Evolutionary conservation across 2,888 invertebrate species (phyloP), one percentile per base, ranked within the genome.

Genomic region (Eupithecia abbreviata): DNA sequence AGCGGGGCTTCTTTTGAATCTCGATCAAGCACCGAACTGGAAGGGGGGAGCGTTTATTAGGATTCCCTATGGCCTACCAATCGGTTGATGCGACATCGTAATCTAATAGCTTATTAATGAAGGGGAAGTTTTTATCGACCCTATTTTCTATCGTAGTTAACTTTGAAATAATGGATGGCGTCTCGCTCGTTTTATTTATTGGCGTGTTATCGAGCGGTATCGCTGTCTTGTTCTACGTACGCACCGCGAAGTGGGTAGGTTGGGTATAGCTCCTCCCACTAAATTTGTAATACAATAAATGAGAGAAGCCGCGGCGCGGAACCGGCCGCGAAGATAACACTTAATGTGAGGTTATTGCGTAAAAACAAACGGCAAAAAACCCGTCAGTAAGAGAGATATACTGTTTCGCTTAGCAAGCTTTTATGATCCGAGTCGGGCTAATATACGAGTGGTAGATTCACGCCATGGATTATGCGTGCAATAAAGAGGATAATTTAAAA

Each of bases 21-120:
- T 93, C 93, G 92, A 92, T 92, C 93, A 90, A 87, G 90, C 93
- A 94, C 91, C 93, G 89, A 90, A 88, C 90, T 94, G 93, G 94
- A 94, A 94, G 94, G 94, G 93, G 94, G 94, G 90, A 89, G 90
- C 93, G 88, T 89, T 94, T 94, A 94, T 93, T 93, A 90, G 94
- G 94, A 94, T 94, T 94, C 94, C 93, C 93, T 88, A 91, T 91
- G 90, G 93, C 89, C 93, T 93, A 92, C 94, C 94, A 94, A 95
- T 94, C 92, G 92, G 92, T 87, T 91, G 90, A 87, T 89, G 88
- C 90, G 92, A 91, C 91, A 91, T 91, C 88, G 88, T 95, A 95
- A 95, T 95, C 93, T 95, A 94, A 95, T 95, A 95, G 94, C 94
- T 94, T 94, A 94, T 95, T 95, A 94, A 95, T 93, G 89, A 93